Conservation (phyloP, 2,888 invertebrate species). For the Schrankia costaestrigalis region DNA sequence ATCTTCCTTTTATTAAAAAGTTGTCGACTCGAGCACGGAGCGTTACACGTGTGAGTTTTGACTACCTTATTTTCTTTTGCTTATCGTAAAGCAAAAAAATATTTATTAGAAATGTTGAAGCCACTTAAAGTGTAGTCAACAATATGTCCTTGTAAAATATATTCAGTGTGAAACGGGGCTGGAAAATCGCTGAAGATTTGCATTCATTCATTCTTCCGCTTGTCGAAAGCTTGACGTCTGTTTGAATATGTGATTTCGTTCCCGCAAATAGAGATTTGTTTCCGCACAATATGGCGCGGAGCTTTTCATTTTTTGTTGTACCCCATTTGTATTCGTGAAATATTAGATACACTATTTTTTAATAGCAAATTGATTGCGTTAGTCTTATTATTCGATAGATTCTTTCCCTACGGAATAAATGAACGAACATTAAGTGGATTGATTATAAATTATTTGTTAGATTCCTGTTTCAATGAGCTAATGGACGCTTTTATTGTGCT, state of each 20-base stretch:
- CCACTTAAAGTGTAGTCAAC: slow-evolving; percentile 19
- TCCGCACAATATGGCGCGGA: slow-evolving; percentile 33
- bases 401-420: too few relatives aligned
- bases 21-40: slow-evolving; percentile 46
- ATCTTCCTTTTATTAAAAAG: slow-evolving; percentile 76
- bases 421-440: too few relatives aligned
- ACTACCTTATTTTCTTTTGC: slow-evolving; percentile 7
- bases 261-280: slow-evolving; percentile 43
- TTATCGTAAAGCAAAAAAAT: slow-evolving; percentile 12
- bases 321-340: slow-evolving; percentile 9
- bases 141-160: slow-evolving; percentile 29
- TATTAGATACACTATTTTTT: slow-evolving; percentile 3
- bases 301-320: slow-evolving; percentile 31
- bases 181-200: slow-evolving; percentile 46
- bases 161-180: slow-evolving; percentile 40
- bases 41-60: slow-evolving; percentile 20
- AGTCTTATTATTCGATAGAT: too few relatives aligned
- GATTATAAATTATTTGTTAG: too few relatives aligned
- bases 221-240: slow-evolving; percentile 52
- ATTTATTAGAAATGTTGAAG: slow-evolving; percentile 15
- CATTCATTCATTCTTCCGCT: slow-evolving; percentile 50
- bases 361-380: background rate
- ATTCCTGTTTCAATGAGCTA: too few relatives aligned
- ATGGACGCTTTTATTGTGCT: too few relatives aligned
- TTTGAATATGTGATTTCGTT: slow-evolving; percentile 65